A percentile compares a stretch with the other conserved stretches of the same genome.
These are phyloP conservation scores for Cyclura pinguis DNA, from an alignment of 2,797 vertebrate species.

Conservation along the genomic window DNA sequence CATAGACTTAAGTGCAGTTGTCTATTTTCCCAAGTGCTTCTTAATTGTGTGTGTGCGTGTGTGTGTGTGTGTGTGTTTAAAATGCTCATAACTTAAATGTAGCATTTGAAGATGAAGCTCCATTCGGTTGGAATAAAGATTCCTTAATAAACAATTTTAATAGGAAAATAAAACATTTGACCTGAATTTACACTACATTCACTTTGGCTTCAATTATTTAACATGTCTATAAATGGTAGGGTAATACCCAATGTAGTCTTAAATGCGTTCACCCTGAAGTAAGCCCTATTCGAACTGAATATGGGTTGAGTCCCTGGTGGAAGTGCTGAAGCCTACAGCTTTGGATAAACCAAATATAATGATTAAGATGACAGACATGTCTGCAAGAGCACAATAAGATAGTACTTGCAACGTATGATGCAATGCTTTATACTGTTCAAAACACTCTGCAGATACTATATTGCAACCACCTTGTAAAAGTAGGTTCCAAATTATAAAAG, in stretches of 20 bases:
- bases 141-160: slow-evolving; percentile 41
- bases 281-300: background rate
- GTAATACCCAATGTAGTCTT: background rate
- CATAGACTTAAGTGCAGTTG: slow-evolving; percentile 39
- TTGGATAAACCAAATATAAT: background rate
- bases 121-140: slow-evolving; percentile 49
- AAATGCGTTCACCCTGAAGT: background rate
- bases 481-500: background rate
- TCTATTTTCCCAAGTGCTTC: slow-evolving; percentile 31
- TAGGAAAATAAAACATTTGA: slow-evolving; percentile 42
- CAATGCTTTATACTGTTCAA: background rate
- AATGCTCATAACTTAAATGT: slow-evolving; percentile 33
- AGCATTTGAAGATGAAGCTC: slow-evolving; percentile 53
- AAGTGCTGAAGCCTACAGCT: background rate
- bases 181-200: slow-evolving; percentile 51
- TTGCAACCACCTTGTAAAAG: background rate
- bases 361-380: background rate
- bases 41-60: background rate
- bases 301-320: background rate
- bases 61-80: slow-evolving; percentile 12
- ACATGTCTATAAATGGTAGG: slow-evolving; percentile 38
- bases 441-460: background rate
- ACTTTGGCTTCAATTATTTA: slow-evolving; percentile 50
- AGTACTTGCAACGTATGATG: background rate
- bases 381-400: background rate